Evolutionary conservation across 1,140 invertebrate genomes (phyloP).

Genomic region (Anagrus nilaparvatae): DNA sequence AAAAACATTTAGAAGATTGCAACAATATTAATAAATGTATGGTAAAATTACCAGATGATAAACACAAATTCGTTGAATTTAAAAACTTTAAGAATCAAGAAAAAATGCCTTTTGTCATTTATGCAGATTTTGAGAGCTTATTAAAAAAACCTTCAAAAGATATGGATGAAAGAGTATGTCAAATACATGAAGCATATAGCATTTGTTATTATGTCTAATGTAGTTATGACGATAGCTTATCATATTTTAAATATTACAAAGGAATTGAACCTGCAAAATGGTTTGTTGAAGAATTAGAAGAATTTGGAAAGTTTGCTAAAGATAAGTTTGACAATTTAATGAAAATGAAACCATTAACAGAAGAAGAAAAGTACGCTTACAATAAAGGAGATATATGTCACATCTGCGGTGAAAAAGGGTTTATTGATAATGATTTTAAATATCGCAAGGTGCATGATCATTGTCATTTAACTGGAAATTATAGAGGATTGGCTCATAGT

Average conservation of each 20-base stretch:
- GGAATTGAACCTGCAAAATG: conserved; percentile 1
- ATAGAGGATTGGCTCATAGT: conserved; percentile 26
- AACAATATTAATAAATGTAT: no score
- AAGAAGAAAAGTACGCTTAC: not conserved
- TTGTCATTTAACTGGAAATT: conserved; percentile 28
- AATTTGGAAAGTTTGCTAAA: not conserved
- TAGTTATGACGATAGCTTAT: conserved; percentile 1
- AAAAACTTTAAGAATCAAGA: no score
- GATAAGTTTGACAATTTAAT: not conserved
- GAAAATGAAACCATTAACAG: not conserved
- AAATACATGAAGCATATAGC: not conserved
- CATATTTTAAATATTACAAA: not conserved
- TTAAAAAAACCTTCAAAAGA: no score
- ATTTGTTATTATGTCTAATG: not conserved
- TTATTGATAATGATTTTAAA: not conserved
- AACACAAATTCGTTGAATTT: no score
- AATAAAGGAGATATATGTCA: not conserved
- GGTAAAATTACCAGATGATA: no score
- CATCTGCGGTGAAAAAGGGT: conserved; percentile 9
- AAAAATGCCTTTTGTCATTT: no score
- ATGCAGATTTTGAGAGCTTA: no score
- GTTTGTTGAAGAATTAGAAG: not conserved
- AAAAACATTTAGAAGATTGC: no score
- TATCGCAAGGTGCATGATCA: conserved; percentile 27
- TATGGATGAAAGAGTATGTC: no score